Evolutionary conservation across 1,140 invertebrate genomes (phyloP), one percentile per base, ranked within the genome.

Genomic region (Drosophila sp.): DNA sequence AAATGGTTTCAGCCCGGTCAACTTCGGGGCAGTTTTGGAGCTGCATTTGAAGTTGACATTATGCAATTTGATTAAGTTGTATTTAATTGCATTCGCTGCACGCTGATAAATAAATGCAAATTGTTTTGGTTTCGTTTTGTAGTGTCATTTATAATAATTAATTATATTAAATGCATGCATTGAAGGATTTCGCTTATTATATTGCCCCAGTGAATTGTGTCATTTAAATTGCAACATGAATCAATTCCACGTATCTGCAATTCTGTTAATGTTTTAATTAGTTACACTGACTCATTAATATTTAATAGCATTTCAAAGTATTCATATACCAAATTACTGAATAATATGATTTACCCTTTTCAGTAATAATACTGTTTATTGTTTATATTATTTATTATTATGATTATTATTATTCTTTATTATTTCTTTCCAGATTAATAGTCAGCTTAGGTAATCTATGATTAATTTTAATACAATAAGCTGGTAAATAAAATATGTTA

Each of bases 51-150:
- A 86, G 74, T 73, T 86, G 81, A 63, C 77, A 83, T 74, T 78
- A 75, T 86, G 74, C 78, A 78, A 75, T 86, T 86, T 87, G 78
- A 87, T 86, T 86, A 86, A 86, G 81, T 78, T 78, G 66, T 73
- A 78, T 86, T 86, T 86, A 86, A 86, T 86, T 86, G 81, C 77
- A 80, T 86, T 86, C 78, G 81, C 64, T 80, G 27, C 43, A 65
- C 66, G 66, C 80, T 78, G 67, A 86, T 82, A 78, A 80, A 80
- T 86, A 78, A 80, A 80, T 80, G 69, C 74, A 86, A 86, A 86
- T 84, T 80, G 77, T 65, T 72, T 69, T 67, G 77, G 61, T 67
- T 67, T 56, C 59, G 36, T 51, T 63, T 58, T 50, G 65, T 64
- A 66, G 62, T 76, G 62, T 25, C 75, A 67, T 78, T 36, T 59